A percentile compares a stretch with the other conserved stretches of the same genome.
Evolutionary conservation across 2,797 vertebrate genomes (phyloP).

Genomic region (Gadopsis marmoratus): DNA sequence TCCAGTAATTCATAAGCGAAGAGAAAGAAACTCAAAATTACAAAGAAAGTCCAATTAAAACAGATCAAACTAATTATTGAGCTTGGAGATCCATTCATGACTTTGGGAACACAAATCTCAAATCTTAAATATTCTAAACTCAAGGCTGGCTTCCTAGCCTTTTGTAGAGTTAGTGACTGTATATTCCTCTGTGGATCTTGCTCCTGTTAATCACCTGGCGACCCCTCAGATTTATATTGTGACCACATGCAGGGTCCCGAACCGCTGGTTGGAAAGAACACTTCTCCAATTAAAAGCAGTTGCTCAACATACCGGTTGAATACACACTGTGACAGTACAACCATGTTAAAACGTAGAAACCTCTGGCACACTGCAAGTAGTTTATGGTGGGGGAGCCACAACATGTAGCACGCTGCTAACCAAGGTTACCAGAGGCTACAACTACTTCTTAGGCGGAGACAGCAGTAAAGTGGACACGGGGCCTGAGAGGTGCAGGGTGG

Average conservation of each 20-base stretch:
- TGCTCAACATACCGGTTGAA: background rate
- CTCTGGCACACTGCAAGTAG: background rate
- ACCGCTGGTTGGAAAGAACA: background rate
- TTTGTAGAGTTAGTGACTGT: background rate
- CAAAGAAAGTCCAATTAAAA: background rate
- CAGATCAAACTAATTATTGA: background rate
- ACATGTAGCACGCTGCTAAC: constrained; percentile 50
- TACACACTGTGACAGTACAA: background rate
- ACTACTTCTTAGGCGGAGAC: constrained; percentile 3
- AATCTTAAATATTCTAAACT: background rate
- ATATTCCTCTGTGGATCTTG: background rate
- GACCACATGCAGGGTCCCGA: background rate
- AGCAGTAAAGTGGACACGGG: background rate
- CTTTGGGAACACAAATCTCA: background rate
- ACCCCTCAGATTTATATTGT: background rate
- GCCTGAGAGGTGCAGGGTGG: background rate
- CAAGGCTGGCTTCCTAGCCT: background rate
- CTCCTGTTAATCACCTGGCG: background rate
- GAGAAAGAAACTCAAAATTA: background rate
- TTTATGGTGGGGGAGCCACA: constrained; percentile 2
- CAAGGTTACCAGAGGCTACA: constrained; percentile 50
- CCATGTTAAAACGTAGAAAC: constrained; percentile 39
- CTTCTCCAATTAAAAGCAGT: background rate
- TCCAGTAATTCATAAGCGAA: background rate
- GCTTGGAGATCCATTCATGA: background rate